Conservation (phyloP, 2,113 vertebrate genomes). For the Chloroceryle aenea region DNA sequence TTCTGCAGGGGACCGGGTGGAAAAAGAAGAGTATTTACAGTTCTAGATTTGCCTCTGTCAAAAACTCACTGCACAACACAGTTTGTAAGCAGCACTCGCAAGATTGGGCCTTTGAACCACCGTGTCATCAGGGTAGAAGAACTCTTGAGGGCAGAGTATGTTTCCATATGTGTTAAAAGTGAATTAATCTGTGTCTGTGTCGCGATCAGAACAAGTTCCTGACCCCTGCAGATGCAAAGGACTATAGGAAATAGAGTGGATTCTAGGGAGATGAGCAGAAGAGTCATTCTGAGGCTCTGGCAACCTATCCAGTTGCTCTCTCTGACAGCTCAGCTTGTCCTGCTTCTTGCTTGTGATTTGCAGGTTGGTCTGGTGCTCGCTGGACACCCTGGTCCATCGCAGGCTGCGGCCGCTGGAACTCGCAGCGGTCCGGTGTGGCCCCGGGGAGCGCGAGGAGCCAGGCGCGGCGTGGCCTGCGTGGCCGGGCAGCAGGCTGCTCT, state of each 20-base stretch:
- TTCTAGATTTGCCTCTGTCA: background rate
- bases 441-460: background rate
- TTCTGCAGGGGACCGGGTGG: background rate
- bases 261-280: background rate
- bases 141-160: background rate
- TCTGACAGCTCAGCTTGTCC: background rate
- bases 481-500: background rate
- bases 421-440: fast-evolving
- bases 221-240: background rate
- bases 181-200: fast-evolving
- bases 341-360: background rate
- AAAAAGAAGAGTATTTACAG: background rate
- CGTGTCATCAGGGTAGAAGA: background rate
- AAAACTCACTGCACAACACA: fast-evolving
- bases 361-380: background rate
- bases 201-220: background rate
- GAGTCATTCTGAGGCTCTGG: background rate
- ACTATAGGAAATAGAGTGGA: background rate
- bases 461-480: background rate
- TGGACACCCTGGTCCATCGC: background rate
- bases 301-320: background rate
- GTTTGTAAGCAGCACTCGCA: background rate
- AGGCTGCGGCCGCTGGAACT: background rate
- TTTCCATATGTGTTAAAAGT: background rate
- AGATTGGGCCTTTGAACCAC: background rate